These are phyloP conservation scores for Nymphalis urticae DNA, from an alignment of 2,888 invertebrate genomes.

Conservation along the genomic window DNA sequence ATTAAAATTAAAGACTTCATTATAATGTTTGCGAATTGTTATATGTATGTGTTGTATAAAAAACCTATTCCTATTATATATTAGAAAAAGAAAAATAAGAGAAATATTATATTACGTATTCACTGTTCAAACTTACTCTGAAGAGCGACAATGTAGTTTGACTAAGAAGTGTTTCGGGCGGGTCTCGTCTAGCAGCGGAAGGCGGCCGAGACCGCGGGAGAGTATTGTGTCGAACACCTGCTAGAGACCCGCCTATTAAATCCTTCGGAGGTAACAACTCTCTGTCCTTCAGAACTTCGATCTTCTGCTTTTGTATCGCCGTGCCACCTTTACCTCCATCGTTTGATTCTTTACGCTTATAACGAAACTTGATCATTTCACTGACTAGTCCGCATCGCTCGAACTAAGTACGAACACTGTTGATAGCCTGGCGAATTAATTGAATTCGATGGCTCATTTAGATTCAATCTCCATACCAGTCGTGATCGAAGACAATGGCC, in stretches of 20 bases:
- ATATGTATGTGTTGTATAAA: too few relatives aligned
- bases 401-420: conserved; percentile 46
- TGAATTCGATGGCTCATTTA: conserved; percentile 46
- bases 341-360: conserved; percentile 82
- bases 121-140: conserved; percentile 65
- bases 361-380: conserved; percentile 85
- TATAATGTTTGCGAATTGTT: background rate
- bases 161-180: conserved; percentile 55
- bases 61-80: background rate
- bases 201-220: conserved; percentile 69
- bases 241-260: conserved; percentile 65
- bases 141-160: conserved; percentile 68
- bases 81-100: background rate
- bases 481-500: conserved; percentile 65
- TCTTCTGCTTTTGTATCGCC: conserved; percentile 75
- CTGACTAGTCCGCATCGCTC: conserved; percentile 64
- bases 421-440: conserved; percentile 48
- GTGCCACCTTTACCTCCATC: conserved; percentile 58
- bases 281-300: conserved; percentile 69
- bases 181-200: conserved; percentile 56
- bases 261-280: conserved; percentile 76
- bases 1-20: background rate
- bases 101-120: conserved; percentile 11
- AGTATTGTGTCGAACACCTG: conserved; percentile 72
- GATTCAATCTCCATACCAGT: conserved; percentile 59